These are phyloP conservation scores for Drosophila tristis DNA, from an alignment of 1,140 invertebrate species.

Conservation along the genomic window DNA sequence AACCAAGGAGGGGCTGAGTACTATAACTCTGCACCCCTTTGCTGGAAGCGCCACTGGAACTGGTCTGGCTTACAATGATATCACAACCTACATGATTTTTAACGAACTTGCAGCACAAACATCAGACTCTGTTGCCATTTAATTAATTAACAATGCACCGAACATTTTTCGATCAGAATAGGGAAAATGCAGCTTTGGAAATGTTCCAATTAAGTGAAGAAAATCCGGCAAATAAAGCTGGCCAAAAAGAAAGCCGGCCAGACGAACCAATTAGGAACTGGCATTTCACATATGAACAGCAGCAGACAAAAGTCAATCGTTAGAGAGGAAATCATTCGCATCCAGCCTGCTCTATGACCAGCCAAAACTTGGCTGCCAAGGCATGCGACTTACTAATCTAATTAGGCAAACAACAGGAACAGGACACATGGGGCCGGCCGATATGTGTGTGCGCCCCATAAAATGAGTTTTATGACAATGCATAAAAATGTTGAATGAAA, in stretches of 20 bases:
- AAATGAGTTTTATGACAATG: constrained; percentile 82
- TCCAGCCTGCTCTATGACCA: constrained; percentile 23
- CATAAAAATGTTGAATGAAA: constrained; percentile 79
- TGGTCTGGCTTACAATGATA: constrained; percentile 11
- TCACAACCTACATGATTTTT: constrained; percentile 10
- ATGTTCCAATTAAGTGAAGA: constrained; percentile 44
- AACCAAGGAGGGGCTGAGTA: background rate
- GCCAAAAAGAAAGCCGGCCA: constrained; percentile 16
- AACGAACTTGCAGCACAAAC: constrained; percentile 30
- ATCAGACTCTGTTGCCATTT: constrained; percentile 50
- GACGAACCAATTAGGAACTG: constrained; percentile 31
- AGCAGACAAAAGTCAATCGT: constrained; percentile 29
- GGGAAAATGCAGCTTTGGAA: constrained; percentile 23
- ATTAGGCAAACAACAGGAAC: constrained; percentile 59
- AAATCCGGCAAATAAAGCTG: constrained; percentile 26
- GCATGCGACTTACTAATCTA: constrained; percentile 75
- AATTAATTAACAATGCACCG: constrained; percentile 44
- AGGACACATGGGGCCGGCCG: background rate
- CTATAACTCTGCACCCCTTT: background rate
- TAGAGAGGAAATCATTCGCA: constrained; percentile 1
- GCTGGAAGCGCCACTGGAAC: constrained; percentile 7
- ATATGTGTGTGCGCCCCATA: constrained; percentile 50
- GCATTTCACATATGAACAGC: background rate
- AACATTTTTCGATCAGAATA: constrained; percentile 25
- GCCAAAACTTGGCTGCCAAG: constrained; percentile 24